Conservation (phyloP, 2,113 vertebrate species). For the Zapornia atra region DNA sequence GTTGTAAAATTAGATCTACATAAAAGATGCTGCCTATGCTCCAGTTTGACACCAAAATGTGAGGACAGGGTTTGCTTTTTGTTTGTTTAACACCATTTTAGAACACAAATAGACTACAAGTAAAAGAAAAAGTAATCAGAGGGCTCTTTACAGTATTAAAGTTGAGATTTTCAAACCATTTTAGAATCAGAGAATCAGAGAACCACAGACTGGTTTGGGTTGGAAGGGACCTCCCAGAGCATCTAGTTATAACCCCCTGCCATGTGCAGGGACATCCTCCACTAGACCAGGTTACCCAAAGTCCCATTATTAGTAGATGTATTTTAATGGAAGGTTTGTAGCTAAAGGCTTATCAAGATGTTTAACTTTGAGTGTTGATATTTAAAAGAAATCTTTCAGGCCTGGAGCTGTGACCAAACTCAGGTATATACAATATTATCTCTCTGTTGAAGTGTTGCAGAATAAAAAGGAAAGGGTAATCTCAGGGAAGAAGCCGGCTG, state of each 20-base stretch:
- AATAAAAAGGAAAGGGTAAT: neutral
- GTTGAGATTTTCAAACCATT: neutral
- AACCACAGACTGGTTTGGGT: no score
- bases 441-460: neutral
- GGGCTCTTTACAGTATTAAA: neutral
- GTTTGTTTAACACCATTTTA: neutral
- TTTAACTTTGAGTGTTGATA: neutral
- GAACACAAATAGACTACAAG: neutral
- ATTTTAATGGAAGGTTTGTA: neutral
- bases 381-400: conserved; percentile 5
- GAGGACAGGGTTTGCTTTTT: neutral
- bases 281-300: no score
- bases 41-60: neutral
- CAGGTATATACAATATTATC: neutral
- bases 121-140: neutral
- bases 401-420: neutral
- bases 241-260: no score
- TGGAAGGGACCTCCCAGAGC: no score
- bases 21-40: neutral
- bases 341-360: neutral
- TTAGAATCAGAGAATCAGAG: neutral
- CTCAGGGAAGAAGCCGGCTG: neutral
- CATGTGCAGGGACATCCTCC: no score
- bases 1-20: neutral
- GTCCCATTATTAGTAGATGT: neutral